A percentile compares a stretch with the other conserved stretches of the same genome.
Evolutionary conservation across 2,113 vertebrate species (phyloP).

Genomic region (Geothlypis trichas): DNA sequence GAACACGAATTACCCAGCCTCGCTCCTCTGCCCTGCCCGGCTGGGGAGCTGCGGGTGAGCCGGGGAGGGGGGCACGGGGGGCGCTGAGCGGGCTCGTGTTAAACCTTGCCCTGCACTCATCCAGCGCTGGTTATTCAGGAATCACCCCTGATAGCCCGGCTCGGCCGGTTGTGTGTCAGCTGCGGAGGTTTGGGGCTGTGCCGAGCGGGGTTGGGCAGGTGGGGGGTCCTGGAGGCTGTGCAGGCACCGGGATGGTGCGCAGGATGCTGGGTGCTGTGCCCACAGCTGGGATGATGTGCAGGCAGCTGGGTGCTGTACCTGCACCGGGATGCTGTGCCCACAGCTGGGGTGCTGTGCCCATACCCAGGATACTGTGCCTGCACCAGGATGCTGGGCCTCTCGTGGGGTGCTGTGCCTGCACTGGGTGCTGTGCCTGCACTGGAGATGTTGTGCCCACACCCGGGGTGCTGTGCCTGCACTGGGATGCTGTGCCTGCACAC

Average conservation of each 20-base stretch:
- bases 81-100: background rate
- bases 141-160: background rate
- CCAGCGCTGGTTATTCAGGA: background rate
- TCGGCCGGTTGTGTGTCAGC: background rate
- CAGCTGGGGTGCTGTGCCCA: background rate
- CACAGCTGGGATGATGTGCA: background rate
- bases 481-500: too few relatives aligned
- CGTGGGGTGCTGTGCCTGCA: background rate
- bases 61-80: background rate
- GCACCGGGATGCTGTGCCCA: background rate
- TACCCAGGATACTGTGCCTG: too few relatives aligned
- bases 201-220: background rate
- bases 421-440: too few relatives aligned
- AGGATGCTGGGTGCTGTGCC: background rate
- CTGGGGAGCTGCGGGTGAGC: background rate
- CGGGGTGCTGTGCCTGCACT: too few relatives aligned
- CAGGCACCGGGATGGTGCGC: background rate
- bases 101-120: background rate
- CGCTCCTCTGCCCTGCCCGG: background rate
- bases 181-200: background rate
- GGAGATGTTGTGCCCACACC: too few relatives aligned
- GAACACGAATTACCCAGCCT: constrained; percentile 18
- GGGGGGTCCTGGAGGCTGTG: background rate
- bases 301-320: background rate
- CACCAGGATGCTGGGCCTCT: too few relatives aligned